phyloP scores from a whole-genome alignment of 2,113 vertebrate genomes.

The Vulpes ferrilata region DNA sequence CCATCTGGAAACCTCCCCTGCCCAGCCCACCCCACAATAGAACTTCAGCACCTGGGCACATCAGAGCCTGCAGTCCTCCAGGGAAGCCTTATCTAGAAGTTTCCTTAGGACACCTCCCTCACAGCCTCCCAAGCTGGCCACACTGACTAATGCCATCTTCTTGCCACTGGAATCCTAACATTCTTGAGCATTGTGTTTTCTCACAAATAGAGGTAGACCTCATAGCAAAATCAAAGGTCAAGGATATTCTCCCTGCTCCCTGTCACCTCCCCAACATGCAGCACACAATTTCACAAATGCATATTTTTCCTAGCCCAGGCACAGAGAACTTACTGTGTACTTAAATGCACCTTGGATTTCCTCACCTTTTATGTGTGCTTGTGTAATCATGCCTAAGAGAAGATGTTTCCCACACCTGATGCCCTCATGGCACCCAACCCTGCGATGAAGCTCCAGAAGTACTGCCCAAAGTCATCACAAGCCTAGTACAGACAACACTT shows the following conservation, averaged over 20 bases:
- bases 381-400: accelerated
- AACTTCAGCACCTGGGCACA: neutral
- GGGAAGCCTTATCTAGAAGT: neutral
- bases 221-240: neutral
- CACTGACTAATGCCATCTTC: neutral
- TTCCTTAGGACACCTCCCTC: neutral
- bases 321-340: neutral
- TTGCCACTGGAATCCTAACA: neutral
- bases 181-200: neutral
- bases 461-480: neutral
- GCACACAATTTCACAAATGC: neutral
- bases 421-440: neutral
- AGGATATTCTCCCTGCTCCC: neutral
- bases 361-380: neutral
- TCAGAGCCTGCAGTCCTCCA: neutral
- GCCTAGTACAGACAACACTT: neutral
- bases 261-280: no score
- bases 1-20: neutral
- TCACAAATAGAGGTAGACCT: neutral
- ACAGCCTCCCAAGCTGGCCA: neutral
- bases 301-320: neutral
- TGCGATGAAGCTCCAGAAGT: neutral
- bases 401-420: neutral
- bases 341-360: accelerated
- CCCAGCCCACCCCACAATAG: neutral